Base-by-base conservation (phyloP, 2,113 vertebrate species). In the Chaetodon trifascialis region DNA sequence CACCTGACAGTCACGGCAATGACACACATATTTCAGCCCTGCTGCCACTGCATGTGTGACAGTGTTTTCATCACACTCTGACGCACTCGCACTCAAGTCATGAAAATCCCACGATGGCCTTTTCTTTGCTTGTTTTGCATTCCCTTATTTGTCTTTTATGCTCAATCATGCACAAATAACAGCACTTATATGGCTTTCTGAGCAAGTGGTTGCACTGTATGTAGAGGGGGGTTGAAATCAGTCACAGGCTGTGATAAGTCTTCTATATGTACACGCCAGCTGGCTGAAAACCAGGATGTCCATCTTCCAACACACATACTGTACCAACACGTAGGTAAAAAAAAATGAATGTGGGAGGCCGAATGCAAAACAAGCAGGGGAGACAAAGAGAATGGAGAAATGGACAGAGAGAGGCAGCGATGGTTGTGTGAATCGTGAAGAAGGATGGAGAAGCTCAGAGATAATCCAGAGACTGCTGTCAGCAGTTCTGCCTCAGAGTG, bases 391-490 rank as follows among this genome's bases (percentile, higher is more conserved):
- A 23, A 63, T 40, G 14, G 52, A 76, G 71, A 65, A 68, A 82
- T 69, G 70, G 73, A 73, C 72, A 40, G 80, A 54, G 73, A 83
- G 56, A 81, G 42, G 56, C 9, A 58, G 51, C 3, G n/a, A 80
- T 55, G 73, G 71, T 11, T 68, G 58, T 79, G 83, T 83, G 83
- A 86, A 85, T 86, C 54, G 58, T 77, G 77, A 84, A 86, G 76
- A 77, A 62, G 86, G 87, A 89, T 85, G 85, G 68, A 88, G 81
- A 74, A 79, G 56, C 86, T 91, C 77, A 79, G 71, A 84, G 75
- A 89, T 87, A 91, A 88, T 85, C 85, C 84, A 79, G 67, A 86
- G 75, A 82, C 84, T 84, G 88, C 85, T 84, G 85, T 91, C 86
- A 91, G 90, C 86, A 82, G 70, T 91, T 90, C 80, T 87, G 80